These are phyloP conservation scores for Anomalospiza imberbis DNA, from an alignment of 2,797 vertebrate species.

Conservation along the genomic window DNA sequence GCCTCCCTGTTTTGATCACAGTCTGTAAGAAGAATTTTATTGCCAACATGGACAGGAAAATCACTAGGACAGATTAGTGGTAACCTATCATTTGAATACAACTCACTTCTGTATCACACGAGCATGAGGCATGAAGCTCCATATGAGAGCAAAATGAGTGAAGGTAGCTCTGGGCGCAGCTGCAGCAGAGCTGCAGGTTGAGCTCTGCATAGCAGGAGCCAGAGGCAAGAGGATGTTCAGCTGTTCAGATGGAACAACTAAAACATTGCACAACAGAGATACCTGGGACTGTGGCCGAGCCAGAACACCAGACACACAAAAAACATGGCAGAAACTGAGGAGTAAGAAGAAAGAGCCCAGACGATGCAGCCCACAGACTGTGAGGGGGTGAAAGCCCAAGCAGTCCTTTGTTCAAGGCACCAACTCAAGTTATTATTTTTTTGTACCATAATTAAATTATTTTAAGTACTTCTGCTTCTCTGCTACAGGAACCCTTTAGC, in stretches of 20 bases:
- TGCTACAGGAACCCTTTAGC: rapidly evolving
- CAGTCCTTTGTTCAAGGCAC: not conserved
- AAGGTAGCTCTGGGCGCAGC: not conserved
- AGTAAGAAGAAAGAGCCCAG: not conserved
- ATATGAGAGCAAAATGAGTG: not conserved
- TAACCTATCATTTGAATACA: not conserved
- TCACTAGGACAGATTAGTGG: not conserved
- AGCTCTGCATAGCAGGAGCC: not conserved
- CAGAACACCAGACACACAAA: not conserved
- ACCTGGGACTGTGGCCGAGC: no score
- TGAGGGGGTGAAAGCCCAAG: not conserved
- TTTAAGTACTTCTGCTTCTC: not conserved
- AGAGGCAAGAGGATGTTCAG: not conserved
- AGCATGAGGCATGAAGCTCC: not conserved
- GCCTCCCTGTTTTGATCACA: not conserved
- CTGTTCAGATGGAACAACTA: not conserved
- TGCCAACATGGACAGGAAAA: not conserved
- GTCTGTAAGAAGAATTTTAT: not conserved
- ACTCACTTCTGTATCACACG: not conserved
- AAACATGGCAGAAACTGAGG: not conserved
- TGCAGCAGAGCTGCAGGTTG: not conserved
- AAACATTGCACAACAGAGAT: not conserved
- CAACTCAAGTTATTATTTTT: rapidly evolving
- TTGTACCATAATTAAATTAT: not conserved
- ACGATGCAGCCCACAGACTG: not conserved